phyloP scores from a whole-genome alignment of 2,888 invertebrate species.

The Aplocera efformata region DNA sequence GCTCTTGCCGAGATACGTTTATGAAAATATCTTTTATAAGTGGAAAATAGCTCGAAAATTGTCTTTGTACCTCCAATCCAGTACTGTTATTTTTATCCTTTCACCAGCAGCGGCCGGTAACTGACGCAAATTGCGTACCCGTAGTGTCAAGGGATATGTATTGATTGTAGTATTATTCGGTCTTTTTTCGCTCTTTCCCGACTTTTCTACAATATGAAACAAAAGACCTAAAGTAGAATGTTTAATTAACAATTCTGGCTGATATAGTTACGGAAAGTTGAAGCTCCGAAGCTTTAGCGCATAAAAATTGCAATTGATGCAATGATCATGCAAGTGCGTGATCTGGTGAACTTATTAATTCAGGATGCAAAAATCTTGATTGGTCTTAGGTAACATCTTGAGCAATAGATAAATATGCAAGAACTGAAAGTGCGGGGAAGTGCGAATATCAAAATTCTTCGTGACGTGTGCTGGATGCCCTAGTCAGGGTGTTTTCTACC shows the following conservation, averaged over 20 bases:
- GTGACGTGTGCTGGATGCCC: constrained; percentile 65
- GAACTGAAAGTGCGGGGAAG: constrained; percentile 3
- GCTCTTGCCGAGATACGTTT: no score
- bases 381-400: no score
- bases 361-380: no score
- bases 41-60: not conserved
- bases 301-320: no score
- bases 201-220: constrained; percentile 2
- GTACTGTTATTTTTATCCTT: constrained; percentile 10
- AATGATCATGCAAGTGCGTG: no score
- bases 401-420: no score
- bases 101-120: constrained; percentile 23
- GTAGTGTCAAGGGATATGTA: constrained; percentile 21
- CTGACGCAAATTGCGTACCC: constrained; percentile 17
- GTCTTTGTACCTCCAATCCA: not conserved
- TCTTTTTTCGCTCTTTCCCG: constrained; percentile 24
- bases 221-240: no score
- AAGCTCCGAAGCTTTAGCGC: no score
- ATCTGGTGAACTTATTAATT: no score
- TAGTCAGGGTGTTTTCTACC: constrained; percentile 55
- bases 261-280: no score
- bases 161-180: constrained; percentile 25
- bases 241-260: no score
- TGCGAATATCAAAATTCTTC: constrained; percentile 44
- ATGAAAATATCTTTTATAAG: no score